Base-by-base conservation (phyloP, 2,888 invertebrate genomes). In the Caenorhabditis zanzibari region DNA sequence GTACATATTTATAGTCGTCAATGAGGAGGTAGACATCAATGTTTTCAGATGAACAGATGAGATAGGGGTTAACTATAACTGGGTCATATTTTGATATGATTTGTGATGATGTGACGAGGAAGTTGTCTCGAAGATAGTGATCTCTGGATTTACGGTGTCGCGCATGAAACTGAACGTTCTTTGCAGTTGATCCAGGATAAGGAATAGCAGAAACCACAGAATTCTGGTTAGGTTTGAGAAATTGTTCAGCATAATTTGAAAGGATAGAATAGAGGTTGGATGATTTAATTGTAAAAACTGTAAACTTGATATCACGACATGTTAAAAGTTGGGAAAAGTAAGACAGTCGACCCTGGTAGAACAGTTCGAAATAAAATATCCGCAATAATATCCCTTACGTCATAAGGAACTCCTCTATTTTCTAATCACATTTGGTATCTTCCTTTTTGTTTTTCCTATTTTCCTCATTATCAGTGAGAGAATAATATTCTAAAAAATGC, bases 1-100 rank as follows among this genome's bases (percentile, higher is more conserved):
- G 49, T 61, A 76, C 68, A 76, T 69, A 76, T 76, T 76, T 76
- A 76, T 76, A 76, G 76, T 68, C 76, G 61, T 69, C 69, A 77
- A 77, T 71, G 77, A 77, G 77, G 69, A 77, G 77, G 69, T 52
- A 66, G 66, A 32, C 14, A 76, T 19, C 35, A 59, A 59, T 69
- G 61, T 69, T 77, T 77, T 77, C 68, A 64, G 64, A 64, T 73
- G 72, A 59, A 73, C 47, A 66, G 22, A 1, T 19, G 41, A 49
- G 32, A 32, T 47, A 49, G 49, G 66, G 32, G 49, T 66, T 66
- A 66, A 66, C n/a, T 9, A 16, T 26, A 19, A 35, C 14, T 12
- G 10, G 35, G 64, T 49, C 26, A 47, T 63, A 28, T 28, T 49
- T 28, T 47, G 56, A 44, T 49, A 19, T 59, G 58, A 7, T 41